These are phyloP conservation scores for Aphrophora alni DNA, from an alignment of 2,888 invertebrate species.

Conservation along the genomic window DNA sequence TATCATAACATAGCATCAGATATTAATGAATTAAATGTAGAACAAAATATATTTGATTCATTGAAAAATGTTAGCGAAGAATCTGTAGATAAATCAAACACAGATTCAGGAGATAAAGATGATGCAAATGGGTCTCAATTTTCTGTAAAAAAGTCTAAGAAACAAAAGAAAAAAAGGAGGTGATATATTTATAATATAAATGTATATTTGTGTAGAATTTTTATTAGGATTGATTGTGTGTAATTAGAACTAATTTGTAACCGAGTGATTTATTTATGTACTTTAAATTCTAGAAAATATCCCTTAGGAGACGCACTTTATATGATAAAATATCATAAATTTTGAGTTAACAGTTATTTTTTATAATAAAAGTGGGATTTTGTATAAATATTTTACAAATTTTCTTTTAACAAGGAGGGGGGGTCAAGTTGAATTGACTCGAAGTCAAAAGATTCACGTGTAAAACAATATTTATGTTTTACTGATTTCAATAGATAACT, in stretches of 20 bases:
- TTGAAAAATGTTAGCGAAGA: conserved; percentile 14
- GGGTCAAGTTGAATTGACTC: too few relatives aligned
- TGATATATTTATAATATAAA: conserved; percentile 41
- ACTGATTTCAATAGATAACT: too few relatives aligned
- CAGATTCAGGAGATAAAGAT: conserved; percentile 47
- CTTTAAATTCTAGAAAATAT: not conserved
- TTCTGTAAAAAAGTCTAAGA: conserved; percentile 43
- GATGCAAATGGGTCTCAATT: conserved; percentile 19
- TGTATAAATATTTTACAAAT: too few relatives aligned
- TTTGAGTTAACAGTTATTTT: too few relatives aligned
- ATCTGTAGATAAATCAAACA: conserved; percentile 37
- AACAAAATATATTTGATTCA: not conserved
- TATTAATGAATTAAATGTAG: not conserved
- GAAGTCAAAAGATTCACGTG: too few relatives aligned
- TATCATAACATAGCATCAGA: not conserved
- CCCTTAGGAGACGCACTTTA: too few relatives aligned
- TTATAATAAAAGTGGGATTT: too few relatives aligned
- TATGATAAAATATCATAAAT: too few relatives aligned
- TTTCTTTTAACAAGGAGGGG: too few relatives aligned
- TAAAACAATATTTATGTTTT: too few relatives aligned
- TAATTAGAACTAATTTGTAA: not conserved
- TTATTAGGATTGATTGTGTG: conserved; percentile 4
- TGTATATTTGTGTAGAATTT: conserved; percentile 43
- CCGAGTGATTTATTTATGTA: not conserved
- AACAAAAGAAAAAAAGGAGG: conserved; percentile 48